Base-by-base conservation (phyloP, 2,888 invertebrate species). In the Biston betularia region DNA sequence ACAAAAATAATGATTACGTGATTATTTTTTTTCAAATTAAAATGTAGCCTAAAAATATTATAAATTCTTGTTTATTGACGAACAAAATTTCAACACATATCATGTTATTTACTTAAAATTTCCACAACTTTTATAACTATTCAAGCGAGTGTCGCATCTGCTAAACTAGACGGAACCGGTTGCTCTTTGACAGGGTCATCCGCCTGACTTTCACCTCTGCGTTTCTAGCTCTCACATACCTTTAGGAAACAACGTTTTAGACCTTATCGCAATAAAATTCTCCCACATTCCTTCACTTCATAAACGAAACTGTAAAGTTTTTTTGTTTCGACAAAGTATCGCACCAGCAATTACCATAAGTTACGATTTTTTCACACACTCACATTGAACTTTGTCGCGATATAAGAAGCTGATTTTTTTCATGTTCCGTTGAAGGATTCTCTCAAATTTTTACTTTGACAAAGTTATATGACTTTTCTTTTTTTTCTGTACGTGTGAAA, bases 171-270 rank as follows among this genome's bases (percentile, higher is more conserved):
- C 38, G 0, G 33, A 42, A 58, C 58, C 33, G 15, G 53, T 42
- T 64, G n/a, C 14, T 68, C 64, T 68, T 33, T 64, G 68, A 14
- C 57, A 54, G 52, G 69, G 69, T 69, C 69, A 69, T 40, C 63
- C 49, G 67, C 62, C 54, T 61, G 53, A 53, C 69, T 69, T 69
- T 69, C 69, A 57, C 69, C 58, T 58, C 15, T 24, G 10, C 45
- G 33, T 56, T 48, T 38, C 34, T 44, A 44, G 46, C 57, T 57
- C 58, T 58, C 34, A 44, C 42, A 54, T 15, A 38, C 24, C 49
- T 24, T 40, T 24, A 9, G 24, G 40, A 49, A 34, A n/a, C 42
- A 35, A 7, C 45, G 6, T 7, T 14, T 12, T 33, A 42, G 49
- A 7, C 40, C 38, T 40, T 58, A 6, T 58, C 49, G 24, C 33